Percentiles rank a stretch among this genome's conserved stretches.
These are phyloP conservation scores for Eristalis arbustorum DNA, from an alignment of 2,888 invertebrate species.

Conservation along the genomic window DNA sequence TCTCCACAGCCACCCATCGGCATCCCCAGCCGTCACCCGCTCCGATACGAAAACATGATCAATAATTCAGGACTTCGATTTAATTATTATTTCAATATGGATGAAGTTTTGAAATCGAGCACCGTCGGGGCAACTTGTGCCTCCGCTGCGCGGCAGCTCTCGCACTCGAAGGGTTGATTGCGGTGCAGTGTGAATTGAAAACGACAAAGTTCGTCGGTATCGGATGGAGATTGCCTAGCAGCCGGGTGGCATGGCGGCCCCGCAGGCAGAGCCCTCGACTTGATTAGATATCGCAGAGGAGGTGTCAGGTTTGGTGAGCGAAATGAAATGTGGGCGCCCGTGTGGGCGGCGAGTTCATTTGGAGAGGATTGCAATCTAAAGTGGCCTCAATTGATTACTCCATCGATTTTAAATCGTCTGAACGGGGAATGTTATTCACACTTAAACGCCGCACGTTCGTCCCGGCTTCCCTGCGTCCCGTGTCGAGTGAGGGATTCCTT, in stretches of 20 bases:
- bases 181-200: constrained; percentile 25
- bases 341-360: background rate
- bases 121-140: background rate
- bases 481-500: background rate
- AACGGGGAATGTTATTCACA: background rate
- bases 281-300: background rate
- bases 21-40: too few relatives aligned
- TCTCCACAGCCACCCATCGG: background rate
- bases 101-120: constrained; percentile 37
- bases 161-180: background rate
- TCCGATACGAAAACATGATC: constrained; percentile 52
- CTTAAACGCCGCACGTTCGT: background rate
- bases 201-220: constrained; percentile 41
- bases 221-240: constrained; percentile 27
- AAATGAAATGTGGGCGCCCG: too few relatives aligned
- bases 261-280: background rate
- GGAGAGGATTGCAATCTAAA: background rate
- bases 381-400: background rate
- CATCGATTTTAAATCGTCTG: background rate
- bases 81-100: constrained; percentile 59
- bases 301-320: background rate
- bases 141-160: background rate
- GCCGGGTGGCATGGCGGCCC: too few relatives aligned
- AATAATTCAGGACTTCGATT: constrained; percentile 57
- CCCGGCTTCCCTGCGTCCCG: background rate